phyloP scores from a whole-genome alignment of 2,113 vertebrate species.

The Chamaea fasciata region DNA sequence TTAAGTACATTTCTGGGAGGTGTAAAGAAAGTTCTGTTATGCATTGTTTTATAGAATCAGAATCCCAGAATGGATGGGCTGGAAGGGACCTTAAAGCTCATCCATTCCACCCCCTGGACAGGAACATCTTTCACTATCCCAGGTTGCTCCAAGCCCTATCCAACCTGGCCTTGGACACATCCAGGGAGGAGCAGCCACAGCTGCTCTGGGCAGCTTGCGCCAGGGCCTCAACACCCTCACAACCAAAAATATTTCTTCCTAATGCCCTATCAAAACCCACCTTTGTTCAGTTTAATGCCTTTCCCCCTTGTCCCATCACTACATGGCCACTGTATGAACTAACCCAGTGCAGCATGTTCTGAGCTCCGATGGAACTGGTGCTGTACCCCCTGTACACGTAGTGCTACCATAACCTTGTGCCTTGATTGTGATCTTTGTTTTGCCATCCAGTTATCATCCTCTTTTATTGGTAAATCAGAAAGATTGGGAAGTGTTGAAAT shows the following conservation, averaged over 20 bases:
- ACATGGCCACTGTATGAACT: neutral
- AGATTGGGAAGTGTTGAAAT: neutral
- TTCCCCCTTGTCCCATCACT: neutral
- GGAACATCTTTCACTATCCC: neutral
- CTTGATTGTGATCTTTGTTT: neutral
- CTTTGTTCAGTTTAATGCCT: neutral
- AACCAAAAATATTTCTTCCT: neutral
- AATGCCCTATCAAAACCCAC: neutral
- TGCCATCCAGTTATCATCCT: neutral
- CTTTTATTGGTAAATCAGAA: neutral
- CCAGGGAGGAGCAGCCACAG: neutral
- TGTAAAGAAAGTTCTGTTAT: neutral
- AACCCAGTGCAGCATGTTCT: neutral
- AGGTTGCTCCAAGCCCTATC: rapidly evolving
- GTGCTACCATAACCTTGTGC: neutral
- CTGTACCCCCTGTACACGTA: neutral
- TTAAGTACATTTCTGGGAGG: neutral
- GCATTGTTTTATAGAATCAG: neutral
- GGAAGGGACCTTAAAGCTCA: neutral
- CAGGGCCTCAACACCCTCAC: neutral
- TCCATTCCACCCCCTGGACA: neutral
- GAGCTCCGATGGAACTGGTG: neutral
- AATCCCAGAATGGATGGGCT: neutral
- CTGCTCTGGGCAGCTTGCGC: neutral
- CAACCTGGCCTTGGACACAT: neutral